These are phyloP conservation scores for Hypercompe scribonia DNA, from an alignment of 2,888 invertebrate genomes.

Conservation along the genomic window DNA sequence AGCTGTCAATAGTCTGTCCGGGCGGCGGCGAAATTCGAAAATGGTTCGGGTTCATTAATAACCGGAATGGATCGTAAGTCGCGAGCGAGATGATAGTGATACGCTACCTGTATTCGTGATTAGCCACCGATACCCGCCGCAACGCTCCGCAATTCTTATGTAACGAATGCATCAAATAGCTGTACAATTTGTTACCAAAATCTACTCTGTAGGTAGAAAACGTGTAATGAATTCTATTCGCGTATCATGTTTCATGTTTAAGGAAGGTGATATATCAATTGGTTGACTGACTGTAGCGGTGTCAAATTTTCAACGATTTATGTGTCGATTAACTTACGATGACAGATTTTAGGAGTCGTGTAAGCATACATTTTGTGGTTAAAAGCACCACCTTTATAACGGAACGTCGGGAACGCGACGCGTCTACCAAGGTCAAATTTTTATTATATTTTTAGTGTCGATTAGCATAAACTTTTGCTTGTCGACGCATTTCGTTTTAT, in stretches of 20 bases:
- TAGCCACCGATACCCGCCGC: slow-evolving; percentile 52
- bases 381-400: slow-evolving; percentile 51
- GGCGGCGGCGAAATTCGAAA: slow-evolving; percentile 73
- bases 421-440: slow-evolving; percentile 61
- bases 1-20: slow-evolving; percentile 75
- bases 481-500: slow-evolving; percentile 73
- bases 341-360: slow-evolving; percentile 52
- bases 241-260: slow-evolving; percentile 49
- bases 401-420: slow-evolving; percentile 49
- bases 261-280: slow-evolving; percentile 51
- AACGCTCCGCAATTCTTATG: slow-evolving; percentile 23
- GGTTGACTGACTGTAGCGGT: slow-evolving; percentile 42
- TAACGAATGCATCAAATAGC: slow-evolving; percentile 36
- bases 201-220: slow-evolving; percentile 30
- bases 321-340: slow-evolving; percentile 46
- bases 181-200: slow-evolving; percentile 27
- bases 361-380: slow-evolving; percentile 43
- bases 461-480: slow-evolving; percentile 73
- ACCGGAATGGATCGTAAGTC: slow-evolving; percentile 73
- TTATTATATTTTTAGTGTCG: slow-evolving; percentile 73
- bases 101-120: slow-evolving; percentile 80
- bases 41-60: slow-evolving; percentile 75
- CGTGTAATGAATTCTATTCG: slow-evolving; percentile 47
- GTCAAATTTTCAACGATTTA: slow-evolving; percentile 48
- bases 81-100: slow-evolving; percentile 70